Evolutionary conservation across 2,888 invertebrate species (phyloP), one percentile per base, ranked within the genome.

Genomic region (Bedellia somnulentella): DNA sequence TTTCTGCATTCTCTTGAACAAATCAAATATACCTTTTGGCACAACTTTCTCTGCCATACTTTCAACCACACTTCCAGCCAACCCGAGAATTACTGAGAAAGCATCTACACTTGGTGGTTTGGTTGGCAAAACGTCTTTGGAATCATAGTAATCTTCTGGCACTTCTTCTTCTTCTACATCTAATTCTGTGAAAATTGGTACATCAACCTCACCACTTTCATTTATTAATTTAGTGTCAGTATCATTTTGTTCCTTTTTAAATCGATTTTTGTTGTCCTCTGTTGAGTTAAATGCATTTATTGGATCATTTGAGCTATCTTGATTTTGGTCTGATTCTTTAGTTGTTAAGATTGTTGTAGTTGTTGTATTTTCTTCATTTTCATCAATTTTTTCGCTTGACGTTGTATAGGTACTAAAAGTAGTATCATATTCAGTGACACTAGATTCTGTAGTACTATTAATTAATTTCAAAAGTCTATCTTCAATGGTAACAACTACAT

Each of bases 51-150:
- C 76, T 1, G 75, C 75, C 0, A 77, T 64, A 28, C 59, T 62
- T 29, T 67, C 73, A 1, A 73, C 67, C 10, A 76, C 58, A 37
- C 71, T 75, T 1, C 75, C 75, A 16, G 77, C 76, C 5, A 77
- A 45, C 1, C 75, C 75, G 32, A 73, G 68, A 23, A 75, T 51
- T 1, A 73, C 61, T 29, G 73, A 70, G 10, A 75, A 36, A 3
- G 73, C 63, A 41, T 73, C 73, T 11, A 57, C 68, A 39, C 57
- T 70, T 0, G 71, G 71, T 9, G 62, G 56, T 17, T 63, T 52
- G 0, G 73, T 75, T 2, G 73, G 64, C 0, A 73, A 47, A 1
- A 66, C 45, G 35, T 75, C 75, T 46, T 70, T 73, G 3, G 55
- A 40, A 35, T 75, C 75, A 28, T 75, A 75, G 34, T 73, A 75